Evolutionary conservation across 2,113 vertebrate genomes (phyloP).

Genomic region (Petrocephalus microphthalmus): DNA sequence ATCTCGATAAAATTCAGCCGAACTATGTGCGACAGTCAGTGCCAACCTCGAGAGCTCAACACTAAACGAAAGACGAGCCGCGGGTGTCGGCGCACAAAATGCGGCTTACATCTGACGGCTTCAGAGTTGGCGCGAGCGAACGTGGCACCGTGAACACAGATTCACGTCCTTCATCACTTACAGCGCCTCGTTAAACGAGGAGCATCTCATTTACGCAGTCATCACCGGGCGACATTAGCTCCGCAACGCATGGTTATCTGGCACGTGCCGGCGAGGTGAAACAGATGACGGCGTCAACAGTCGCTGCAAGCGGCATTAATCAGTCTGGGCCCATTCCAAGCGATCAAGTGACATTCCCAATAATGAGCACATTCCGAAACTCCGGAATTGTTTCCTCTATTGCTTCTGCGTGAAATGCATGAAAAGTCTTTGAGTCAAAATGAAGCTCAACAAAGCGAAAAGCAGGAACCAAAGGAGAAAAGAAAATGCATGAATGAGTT

Average conservation of each 20-base stretch:
- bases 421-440: not conserved
- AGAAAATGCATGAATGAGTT: not conserved
- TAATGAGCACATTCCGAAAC: not conserved
- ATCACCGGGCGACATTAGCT: not conserved
- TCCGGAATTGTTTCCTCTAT: too few relatives aligned
- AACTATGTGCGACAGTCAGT: not conserved
- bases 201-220: conserved; percentile 3
- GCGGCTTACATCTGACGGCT: not conserved
- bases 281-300: not conserved
- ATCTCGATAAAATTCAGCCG: not conserved
- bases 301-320: not conserved
- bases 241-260: not conserved
- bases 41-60: not conserved
- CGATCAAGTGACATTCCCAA: not conserved
- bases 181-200: not conserved
- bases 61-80: not conserved
- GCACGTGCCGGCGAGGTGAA: not conserved
- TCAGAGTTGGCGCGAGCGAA: not conserved
- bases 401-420: not conserved
- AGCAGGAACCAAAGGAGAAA: not conserved
- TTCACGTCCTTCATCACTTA: not conserved
- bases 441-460: not conserved
- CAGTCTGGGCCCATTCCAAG: not conserved
- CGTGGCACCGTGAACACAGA: not conserved
- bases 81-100: not conserved